phyloP scores from a whole-genome alignment of 2,797 vertebrate genomes.

The Triplophysa bombifrons region DNA sequence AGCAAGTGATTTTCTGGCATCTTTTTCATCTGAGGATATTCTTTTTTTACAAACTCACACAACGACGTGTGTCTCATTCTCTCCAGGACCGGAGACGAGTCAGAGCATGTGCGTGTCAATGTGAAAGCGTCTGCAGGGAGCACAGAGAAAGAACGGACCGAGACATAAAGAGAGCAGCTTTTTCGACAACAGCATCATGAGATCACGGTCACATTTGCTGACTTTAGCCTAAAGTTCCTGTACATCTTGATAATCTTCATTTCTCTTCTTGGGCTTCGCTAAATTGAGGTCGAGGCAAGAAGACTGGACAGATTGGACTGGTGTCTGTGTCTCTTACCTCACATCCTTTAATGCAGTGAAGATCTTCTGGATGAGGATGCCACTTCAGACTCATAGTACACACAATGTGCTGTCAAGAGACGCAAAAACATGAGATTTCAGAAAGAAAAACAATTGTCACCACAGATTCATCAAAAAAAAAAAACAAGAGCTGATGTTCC shows the following conservation, averaged over 20 bases:
- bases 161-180: no score
- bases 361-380: conserved; percentile 90
- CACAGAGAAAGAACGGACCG: no score
- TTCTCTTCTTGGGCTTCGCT: conserved; percentile 37
- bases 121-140: no score
- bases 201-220: conserved; percentile 30
- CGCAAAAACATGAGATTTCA: background rate
- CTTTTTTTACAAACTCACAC: no score
- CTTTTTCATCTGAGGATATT: no score
- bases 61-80: no score
- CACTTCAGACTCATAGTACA: conserved; percentile 95
- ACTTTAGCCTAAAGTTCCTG: conserved; percentile 38
- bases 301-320: conserved; percentile 10
- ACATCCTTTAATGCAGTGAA: conserved; percentile 96
- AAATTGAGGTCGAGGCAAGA: conserved; percentile 44
- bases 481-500: no score
- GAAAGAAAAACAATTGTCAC: background rate
- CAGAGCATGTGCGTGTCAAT: no score
- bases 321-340: conserved; percentile 81
- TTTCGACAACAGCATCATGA: background rate
- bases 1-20: no score
- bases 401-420: conserved; percentile 82
- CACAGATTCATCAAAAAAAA: no score
- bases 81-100: no score
- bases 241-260: conserved; percentile 44